Evolutionary conservation across 1,140 invertebrate genomes (phyloP).

Genomic region (Carposina sasakii): DNA sequence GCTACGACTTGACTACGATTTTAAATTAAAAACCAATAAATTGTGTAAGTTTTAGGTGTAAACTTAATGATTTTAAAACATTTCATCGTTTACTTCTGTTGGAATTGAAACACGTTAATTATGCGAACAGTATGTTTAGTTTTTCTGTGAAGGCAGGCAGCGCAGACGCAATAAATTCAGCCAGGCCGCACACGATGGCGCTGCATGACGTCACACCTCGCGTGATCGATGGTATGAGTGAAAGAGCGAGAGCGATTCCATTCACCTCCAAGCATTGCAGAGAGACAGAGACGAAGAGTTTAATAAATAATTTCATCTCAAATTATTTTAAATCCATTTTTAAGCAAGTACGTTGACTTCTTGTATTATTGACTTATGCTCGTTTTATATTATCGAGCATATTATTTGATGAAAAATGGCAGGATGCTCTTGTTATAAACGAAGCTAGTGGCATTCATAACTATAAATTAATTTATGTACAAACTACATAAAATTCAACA

Average conservation of each 20-base stretch:
- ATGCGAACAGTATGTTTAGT: conserved; percentile 24
- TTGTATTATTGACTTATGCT: conserved; percentile 58
- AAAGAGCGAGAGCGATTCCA: conserved; percentile 43
- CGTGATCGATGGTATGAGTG: conserved; percentile 61
- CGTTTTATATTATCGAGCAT: conserved; percentile 39
- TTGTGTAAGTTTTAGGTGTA: no score
- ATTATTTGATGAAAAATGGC: conserved; percentile 42
- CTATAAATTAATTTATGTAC: no score
- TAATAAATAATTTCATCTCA: conserved; percentile 65
- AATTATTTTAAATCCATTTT: conserved; percentile 67
- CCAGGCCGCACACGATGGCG: conserved; percentile 68
- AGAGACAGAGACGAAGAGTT: conserved; percentile 36
- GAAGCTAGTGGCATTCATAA: no score
- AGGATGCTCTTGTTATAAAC: no score
- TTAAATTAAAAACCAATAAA: no score
- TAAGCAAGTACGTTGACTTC: conserved; percentile 67
- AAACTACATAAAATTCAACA: no score
- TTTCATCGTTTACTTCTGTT: no score
- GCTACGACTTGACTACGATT: no score
- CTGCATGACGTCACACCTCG: conserved; percentile 70
- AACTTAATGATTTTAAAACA: no score
- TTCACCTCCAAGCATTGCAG: conserved; percentile 18
- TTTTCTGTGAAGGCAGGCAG: conserved; percentile 54
- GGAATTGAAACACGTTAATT: no score
- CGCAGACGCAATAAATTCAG: conserved; percentile 69